Percentiles rank a stretch among this genome's conserved stretches.
Conservation (phyloP, 2,113 vertebrate genomes). For the Myxocyprinus asiaticus region DNA sequence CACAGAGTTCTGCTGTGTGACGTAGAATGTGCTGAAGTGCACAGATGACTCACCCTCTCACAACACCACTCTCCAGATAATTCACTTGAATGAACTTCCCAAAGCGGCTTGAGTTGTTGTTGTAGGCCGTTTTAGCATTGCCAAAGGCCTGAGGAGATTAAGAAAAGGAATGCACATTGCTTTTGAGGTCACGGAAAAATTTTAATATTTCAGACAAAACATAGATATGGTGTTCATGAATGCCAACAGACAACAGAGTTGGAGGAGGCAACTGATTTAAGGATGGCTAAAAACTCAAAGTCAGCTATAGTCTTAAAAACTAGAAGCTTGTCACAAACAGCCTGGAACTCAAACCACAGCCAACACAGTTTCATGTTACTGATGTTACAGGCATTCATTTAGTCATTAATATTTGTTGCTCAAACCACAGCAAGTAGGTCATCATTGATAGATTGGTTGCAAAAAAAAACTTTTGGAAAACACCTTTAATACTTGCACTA, state of each 20-base stretch:
- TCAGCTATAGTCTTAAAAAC: not conserved
- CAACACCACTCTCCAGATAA: constrained; percentile 91
- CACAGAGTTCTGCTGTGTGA: not conserved
- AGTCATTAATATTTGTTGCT: not conserved
- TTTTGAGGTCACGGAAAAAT: not conserved
- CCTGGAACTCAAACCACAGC: not conserved
- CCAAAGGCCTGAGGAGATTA: constrained; percentile 84
- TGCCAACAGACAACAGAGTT: not conserved
- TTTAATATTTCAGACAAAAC: not conserved
- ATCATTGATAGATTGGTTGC: not conserved
- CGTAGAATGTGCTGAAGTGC: not conserved
- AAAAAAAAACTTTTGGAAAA: not conserved
- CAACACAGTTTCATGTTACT: not conserved
- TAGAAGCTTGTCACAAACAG: not conserved
- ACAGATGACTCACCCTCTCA: constrained; percentile 83
- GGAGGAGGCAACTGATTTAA: not conserved
- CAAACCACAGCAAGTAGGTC: not conserved
- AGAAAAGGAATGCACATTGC: constrained; percentile 23
- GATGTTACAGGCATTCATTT: not conserved
- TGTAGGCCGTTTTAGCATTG: constrained; percentile 90
- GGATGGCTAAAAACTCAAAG: too few relatives aligned
- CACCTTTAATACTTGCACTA: too few relatives aligned
- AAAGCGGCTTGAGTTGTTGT: constrained; percentile 96
- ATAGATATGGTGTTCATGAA: not conserved
- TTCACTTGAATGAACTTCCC: constrained; percentile 97